These are phyloP conservation scores for Saccostrea cuccullata DNA, from an alignment of 1,140 invertebrate species.

Conservation along the genomic window DNA sequence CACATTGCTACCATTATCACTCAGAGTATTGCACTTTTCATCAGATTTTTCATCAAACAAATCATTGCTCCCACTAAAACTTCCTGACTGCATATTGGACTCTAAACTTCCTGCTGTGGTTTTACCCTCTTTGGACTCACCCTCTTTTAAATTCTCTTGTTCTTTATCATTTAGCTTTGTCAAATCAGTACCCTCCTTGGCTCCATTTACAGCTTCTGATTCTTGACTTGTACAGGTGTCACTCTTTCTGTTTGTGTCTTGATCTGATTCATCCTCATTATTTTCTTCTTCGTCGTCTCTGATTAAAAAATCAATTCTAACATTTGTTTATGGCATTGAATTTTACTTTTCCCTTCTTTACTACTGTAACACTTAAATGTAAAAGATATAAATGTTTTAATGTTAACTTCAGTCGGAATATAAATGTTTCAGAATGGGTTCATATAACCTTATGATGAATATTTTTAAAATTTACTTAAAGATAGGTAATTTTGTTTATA, in stretches of 20 bases:
- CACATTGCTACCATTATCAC: neutral
- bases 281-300: neutral
- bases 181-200: neutral
- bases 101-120: neutral
- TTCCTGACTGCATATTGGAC: neutral
- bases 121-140: neutral
- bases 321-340: neutral
- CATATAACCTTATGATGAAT: too few relatives aligned
- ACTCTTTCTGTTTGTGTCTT: too few relatives aligned
- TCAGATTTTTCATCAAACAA: constrained; percentile 35
- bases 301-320: neutral
- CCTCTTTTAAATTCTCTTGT: neutral
- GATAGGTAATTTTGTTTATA: too few relatives aligned
- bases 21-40: neutral
- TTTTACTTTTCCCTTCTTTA: neutral
- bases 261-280: neutral
- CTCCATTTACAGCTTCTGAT: neutral
- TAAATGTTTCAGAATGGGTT: too few relatives aligned
- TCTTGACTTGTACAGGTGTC: neutral
- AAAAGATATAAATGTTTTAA: too few relatives aligned
- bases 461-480: too few relatives aligned
- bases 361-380: too few relatives aligned
- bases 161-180: neutral
- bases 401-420: too few relatives aligned
- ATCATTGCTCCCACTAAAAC: constrained; percentile 33